phyloP scores from a whole-genome alignment of 2,888 invertebrate genomes.

The Netelia virgata region DNA sequence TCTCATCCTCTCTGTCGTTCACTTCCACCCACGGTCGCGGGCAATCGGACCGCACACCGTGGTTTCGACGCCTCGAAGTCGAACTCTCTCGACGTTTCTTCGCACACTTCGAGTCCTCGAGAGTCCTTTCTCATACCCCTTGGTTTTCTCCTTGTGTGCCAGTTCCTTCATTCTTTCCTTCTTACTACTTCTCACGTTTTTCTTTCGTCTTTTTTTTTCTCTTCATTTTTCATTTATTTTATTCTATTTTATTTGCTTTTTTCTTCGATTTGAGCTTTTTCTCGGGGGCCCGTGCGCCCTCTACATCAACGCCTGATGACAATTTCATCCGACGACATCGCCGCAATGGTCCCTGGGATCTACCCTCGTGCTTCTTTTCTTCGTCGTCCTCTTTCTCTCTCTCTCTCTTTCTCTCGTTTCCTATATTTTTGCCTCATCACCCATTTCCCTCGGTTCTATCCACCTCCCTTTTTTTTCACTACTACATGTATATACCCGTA shows the following conservation, averaged over 20 bases:
- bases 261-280: conserved; percentile 5
- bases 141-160: not conserved
- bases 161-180: conserved; percentile 23
- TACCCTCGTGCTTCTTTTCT: conserved; percentile 18
- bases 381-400: conserved; percentile 19
- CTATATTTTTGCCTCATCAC: conserved; percentile 21
- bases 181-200: not conserved
- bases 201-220: conserved; percentile 8
- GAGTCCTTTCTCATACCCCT: conserved; percentile 4
- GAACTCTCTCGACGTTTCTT: conserved; percentile 16
- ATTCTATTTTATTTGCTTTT: not conserved
- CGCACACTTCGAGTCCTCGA: conserved; percentile 8
- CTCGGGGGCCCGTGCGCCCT: not conserved
- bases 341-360: conserved; percentile 21
- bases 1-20: not conserved
- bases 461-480: no score
- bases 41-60: not conserved
- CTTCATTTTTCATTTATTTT: not conserved
- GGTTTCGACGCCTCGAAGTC: conserved; percentile 13
- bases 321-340: conserved; percentile 49
- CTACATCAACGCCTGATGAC: conserved; percentile 52
- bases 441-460: not conserved
- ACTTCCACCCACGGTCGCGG: not conserved
- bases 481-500: not conserved
- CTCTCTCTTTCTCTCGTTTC: conserved; percentile 11